Percentiles rank a stretch among this genome's conserved stretches.
phyloP scores from a whole-genome alignment of 2,888 invertebrate species.

The Galerucella pusilla region DNA sequence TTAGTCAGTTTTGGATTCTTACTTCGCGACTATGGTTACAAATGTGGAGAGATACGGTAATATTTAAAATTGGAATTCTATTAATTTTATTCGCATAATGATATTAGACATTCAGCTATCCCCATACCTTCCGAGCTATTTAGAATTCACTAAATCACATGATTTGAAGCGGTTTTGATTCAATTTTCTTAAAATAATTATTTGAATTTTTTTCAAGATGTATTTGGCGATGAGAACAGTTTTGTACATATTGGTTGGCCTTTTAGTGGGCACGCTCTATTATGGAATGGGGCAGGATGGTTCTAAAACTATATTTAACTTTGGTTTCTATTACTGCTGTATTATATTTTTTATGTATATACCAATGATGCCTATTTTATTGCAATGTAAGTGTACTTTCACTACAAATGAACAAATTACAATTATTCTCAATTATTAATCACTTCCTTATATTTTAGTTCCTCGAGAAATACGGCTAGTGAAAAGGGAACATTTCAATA shows the following conservation, averaged over 20 bases:
- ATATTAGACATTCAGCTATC: no score
- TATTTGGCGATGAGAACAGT: constrained; percentile 77
- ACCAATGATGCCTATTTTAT: constrained; percentile 83
- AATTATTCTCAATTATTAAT: no score
- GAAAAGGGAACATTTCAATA: constrained; percentile 86
- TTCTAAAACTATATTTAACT: constrained; percentile 84
- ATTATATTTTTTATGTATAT: constrained; percentile 83
- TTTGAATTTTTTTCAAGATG: constrained; percentile 66
- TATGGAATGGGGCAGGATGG: constrained; percentile 82
- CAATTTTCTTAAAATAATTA: background rate
- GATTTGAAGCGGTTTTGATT: no score
- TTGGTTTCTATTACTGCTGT: constrained; percentile 85
- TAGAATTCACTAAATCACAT: no score
- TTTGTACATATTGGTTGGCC: constrained; percentile 75
- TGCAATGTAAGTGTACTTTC: constrained; percentile 76
- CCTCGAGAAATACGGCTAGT: constrained; percentile 81
- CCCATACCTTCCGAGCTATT: no score
- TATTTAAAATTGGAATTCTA: constrained; percentile 20
- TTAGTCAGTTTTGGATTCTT: constrained; percentile 76
- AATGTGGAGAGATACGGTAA: constrained; percentile 79
- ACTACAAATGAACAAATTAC: no score
- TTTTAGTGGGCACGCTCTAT: constrained; percentile 78
- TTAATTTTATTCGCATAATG: background rate
- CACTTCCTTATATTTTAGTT: constrained; percentile 68
- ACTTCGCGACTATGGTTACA: constrained; percentile 79